Evolutionary conservation across 2,113 vertebrate species (phyloP).

Genomic region (Burhinus bistriatus): DNA sequence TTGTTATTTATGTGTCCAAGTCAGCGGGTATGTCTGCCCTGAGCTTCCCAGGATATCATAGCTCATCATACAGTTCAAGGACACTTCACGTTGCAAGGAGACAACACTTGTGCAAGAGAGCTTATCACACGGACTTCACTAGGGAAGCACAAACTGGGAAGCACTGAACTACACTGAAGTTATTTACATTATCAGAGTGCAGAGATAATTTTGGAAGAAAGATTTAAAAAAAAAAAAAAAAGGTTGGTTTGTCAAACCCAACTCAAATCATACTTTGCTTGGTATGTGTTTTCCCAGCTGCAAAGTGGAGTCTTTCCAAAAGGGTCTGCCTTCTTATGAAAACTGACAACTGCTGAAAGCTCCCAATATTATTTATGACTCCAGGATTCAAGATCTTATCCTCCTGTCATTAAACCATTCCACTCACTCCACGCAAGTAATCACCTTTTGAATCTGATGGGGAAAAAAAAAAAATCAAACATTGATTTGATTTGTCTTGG

Average conservation of each 20-base stretch:
- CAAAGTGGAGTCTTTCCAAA: neutral
- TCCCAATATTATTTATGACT: neutral
- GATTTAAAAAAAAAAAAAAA: too few species aligned
- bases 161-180: neutral
- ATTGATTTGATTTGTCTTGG: neutral
- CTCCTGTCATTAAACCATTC: neutral
- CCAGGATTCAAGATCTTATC: neutral
- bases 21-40: neutral
- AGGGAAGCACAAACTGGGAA: neutral
- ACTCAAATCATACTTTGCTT: neutral
- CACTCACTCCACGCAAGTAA: neutral
- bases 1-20: neutral
- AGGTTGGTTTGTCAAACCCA: neutral
- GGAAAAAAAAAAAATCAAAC: neutral
- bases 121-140: neutral
- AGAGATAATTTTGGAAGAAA: neutral
- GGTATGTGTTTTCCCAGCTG: neutral
- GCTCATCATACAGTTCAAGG: neutral
- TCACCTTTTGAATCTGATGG: neutral
- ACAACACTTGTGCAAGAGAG: neutral
- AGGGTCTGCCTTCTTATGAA: neutral
- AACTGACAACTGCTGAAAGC: conserved; percentile 12
- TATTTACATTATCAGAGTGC: neutral
- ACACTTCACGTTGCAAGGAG: neutral
- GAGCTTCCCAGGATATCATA: neutral